Conservation (phyloP, 37 sponge, comb jelly and placozoan species). For the Chondrilla cf. caribensis region DNA sequence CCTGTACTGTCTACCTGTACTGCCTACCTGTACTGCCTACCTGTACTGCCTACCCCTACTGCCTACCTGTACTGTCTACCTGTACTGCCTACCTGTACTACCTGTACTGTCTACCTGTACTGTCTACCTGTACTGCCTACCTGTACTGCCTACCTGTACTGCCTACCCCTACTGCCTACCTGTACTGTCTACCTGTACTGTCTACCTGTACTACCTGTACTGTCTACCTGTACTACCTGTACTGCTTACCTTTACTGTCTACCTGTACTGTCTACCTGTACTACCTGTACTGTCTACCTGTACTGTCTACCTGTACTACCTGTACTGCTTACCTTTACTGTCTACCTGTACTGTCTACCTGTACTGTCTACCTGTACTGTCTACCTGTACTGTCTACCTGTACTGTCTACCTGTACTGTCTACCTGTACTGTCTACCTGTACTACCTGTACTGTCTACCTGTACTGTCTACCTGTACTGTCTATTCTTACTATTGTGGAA, state of each 20-base stretch:
- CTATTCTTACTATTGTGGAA: not conserved
- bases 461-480: not conserved
- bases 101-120: not conserved
- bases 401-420: not conserved
- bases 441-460: not conserved
- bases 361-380: not conserved
- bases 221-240: not conserved
- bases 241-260: not conserved
- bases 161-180: not conserved
- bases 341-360: not conserved
- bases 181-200: not conserved
- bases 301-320: not conserved
- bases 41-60: not conserved
- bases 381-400: not conserved
- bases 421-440: not conserved
- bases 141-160: not conserved
- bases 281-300: too few relatives aligned
- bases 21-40: not conserved
- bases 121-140: not conserved
- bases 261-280: not conserved
- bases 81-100: not conserved
- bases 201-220: not conserved
- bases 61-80: not conserved
- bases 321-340: not conserved
- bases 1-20: not conserved